Conservation (phyloP, 1,140 invertebrate genomes). For the Lordiphosa stackelbergi region DNA sequence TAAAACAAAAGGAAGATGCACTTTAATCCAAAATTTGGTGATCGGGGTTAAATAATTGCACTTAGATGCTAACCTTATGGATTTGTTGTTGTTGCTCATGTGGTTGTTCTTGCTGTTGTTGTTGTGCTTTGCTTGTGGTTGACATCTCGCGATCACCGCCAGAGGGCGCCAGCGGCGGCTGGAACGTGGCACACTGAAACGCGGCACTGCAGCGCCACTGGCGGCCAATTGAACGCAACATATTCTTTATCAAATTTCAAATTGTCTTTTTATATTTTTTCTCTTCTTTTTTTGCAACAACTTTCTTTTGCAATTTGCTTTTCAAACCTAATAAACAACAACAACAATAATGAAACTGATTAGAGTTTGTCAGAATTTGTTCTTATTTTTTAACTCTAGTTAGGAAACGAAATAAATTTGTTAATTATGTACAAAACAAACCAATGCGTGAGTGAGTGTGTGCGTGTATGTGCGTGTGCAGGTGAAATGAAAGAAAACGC, state of each 20-base stretch:
- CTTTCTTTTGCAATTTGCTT: constrained; percentile 35
- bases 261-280: constrained; percentile 16
- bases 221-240: constrained; percentile 76
- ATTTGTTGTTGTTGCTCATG: constrained; percentile 60
- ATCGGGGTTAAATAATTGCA: constrained; percentile 8
- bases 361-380: constrained; percentile 24
- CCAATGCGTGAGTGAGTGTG: constrained; percentile 6
- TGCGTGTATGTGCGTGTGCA: constrained; percentile 3
- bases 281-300: constrained; percentile 17
- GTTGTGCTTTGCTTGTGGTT: constrained; percentile 44
- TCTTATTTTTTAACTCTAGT: constrained; percentile 19
- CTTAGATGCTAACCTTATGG: constrained; percentile 75
- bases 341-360: constrained; percentile 66
- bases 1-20: constrained; percentile 12
- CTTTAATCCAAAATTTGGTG: constrained; percentile 7
- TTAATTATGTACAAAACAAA: constrained; percentile 21
- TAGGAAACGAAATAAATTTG: constrained; percentile 31
- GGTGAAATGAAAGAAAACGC: no score
- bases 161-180: constrained; percentile 50
- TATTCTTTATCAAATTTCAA: constrained; percentile 37
- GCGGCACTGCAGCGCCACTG: constrained; percentile 72
- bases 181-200: constrained; percentile 65
- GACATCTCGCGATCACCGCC: constrained; percentile 40
- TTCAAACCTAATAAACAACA: constrained; percentile 74
- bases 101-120: constrained; percentile 41